Percentiles rank a stretch among this genome's conserved stretches.
These are phyloP conservation scores for Bovichtus diacanthus DNA, from an alignment of 2,797 vertebrate species.

Conservation along the genomic window DNA sequence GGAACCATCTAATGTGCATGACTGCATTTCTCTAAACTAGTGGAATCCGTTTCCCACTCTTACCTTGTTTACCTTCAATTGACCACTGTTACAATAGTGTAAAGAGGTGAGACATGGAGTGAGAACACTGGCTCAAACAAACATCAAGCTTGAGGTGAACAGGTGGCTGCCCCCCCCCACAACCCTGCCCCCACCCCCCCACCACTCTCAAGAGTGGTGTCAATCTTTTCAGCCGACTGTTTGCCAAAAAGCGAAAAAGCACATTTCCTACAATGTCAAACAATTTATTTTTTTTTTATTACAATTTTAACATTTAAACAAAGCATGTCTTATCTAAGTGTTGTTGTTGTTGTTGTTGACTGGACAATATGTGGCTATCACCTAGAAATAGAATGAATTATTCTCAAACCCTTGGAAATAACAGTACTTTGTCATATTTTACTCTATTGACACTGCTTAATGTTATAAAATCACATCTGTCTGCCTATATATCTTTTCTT, in stretches of 20 bases:
- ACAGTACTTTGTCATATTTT: not conserved
- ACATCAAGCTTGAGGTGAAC: not conserved
- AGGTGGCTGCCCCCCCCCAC: not conserved
- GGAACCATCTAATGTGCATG: not conserved
- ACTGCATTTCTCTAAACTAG: constrained; percentile 7
- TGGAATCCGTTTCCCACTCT: constrained; percentile 10
- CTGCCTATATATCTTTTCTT: not conserved
- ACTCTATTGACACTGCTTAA: not conserved
- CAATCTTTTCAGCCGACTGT: too few species aligned
- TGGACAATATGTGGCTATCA: too few species aligned
- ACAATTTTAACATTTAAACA: too few species aligned
- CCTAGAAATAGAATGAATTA: not conserved
- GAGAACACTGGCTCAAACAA: not conserved
- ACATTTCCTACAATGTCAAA: not conserved
- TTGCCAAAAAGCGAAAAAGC: not conserved
- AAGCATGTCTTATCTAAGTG: not conserved
- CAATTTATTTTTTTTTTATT: too few species aligned
- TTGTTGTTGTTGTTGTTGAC: not conserved
- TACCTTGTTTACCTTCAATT: constrained; percentile 12
- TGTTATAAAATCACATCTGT: not conserved
- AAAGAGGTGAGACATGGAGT: not conserved
- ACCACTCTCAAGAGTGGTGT: too few species aligned
- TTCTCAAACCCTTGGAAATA: not conserved
- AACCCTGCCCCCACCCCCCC: too few species aligned
- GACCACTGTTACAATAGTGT: constrained; percentile 7